Evolutionary conservation across 1,140 invertebrate species (phyloP).

Genomic region (Temnothorax nylanderi): DNA sequence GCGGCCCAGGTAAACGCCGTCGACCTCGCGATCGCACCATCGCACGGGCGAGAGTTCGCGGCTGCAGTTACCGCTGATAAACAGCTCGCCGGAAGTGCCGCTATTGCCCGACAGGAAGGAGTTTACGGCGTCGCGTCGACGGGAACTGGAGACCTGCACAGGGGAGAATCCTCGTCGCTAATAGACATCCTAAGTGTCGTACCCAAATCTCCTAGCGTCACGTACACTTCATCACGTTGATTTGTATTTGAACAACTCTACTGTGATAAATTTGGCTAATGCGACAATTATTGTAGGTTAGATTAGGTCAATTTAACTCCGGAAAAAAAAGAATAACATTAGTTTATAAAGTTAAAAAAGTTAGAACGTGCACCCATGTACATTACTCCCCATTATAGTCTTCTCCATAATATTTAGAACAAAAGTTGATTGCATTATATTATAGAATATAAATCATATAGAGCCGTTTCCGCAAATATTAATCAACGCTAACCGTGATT

Average conservation of each 20-base stretch:
- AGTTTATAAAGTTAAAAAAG: neutral
- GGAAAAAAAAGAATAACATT: neutral
- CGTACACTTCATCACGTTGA: neutral
- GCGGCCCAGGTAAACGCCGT: slow-evolving; percentile 87
- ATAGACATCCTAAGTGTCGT: neutral
- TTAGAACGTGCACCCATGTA: neutral
- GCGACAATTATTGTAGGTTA: neutral
- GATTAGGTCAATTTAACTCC: neutral
- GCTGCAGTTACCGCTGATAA: slow-evolving; percentile 82
- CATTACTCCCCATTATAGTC: neutral
- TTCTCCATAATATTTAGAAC: neutral
- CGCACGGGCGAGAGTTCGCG: slow-evolving; percentile 87
- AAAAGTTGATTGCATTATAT: neutral
- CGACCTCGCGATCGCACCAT: slow-evolving; percentile 88
- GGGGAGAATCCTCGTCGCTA: neutral
- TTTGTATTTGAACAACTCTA: neutral
- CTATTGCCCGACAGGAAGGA: slow-evolving; percentile 81
- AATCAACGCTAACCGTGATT: slow-evolving; percentile 18
- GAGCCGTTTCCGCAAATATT: slow-evolving; percentile 12
- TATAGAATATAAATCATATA: slow-evolving; percentile 22
- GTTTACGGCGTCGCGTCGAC: slow-evolving; percentile 76
- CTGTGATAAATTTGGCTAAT: neutral
- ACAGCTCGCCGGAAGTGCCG: slow-evolving; percentile 83
- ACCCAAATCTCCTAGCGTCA: neutral
- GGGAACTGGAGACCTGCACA: slow-evolving; percentile 69